These are phyloP conservation scores for Arrhopalites spinosus DNA, from an alignment of 2,888 invertebrate species.

Conservation along the genomic window DNA sequence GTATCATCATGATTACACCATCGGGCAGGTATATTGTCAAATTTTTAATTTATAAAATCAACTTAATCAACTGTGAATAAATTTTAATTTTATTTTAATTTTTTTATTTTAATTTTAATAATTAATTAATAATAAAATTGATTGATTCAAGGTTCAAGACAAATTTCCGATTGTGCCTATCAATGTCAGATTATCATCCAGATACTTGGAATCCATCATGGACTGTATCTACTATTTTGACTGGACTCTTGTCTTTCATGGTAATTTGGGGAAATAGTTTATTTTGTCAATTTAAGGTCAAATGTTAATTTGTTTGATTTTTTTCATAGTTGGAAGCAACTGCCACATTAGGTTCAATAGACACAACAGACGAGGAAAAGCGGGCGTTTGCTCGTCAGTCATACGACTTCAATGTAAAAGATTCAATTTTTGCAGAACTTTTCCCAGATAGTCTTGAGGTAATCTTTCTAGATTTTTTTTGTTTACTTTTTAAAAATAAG, in stretches of 20 bases:
- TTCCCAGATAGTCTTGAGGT: constrained; percentile 61
- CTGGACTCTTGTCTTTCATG: constrained; percentile 65
- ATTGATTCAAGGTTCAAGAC: constrained; percentile 60
- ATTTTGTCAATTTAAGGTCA: not conserved
- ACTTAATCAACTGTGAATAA: too few relatives aligned
- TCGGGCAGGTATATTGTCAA: constrained; percentile 62
- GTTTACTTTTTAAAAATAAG: too few relatives aligned
- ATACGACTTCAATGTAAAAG: constrained; percentile 63
- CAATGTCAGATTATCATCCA: constrained; percentile 68
- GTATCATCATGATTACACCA: constrained; percentile 66
- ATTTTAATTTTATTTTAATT: too few relatives aligned
- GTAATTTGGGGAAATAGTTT: constrained; percentile 54
- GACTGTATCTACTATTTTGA: constrained; percentile 65
- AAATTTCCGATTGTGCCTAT: constrained; percentile 62
- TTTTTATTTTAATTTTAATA: too few relatives aligned
- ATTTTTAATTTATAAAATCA: too few relatives aligned
- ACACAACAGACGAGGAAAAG: constrained; percentile 61
- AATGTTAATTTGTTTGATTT: constrained; percentile 8
- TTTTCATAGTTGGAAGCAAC: constrained; percentile 65
- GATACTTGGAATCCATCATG: constrained; percentile 67
- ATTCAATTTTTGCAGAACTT: constrained; percentile 63
- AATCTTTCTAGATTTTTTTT: too few relatives aligned
- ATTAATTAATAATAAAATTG: too few relatives aligned
- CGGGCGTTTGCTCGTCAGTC: constrained; percentile 58
- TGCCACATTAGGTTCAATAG: constrained; percentile 64